Percentiles rank a stretch among this genome's conserved stretches.
These are phyloP conservation scores for Gisinianus flammeolus DNA, from an alignment of 2,888 invertebrate genomes.

Conservation along the genomic window DNA sequence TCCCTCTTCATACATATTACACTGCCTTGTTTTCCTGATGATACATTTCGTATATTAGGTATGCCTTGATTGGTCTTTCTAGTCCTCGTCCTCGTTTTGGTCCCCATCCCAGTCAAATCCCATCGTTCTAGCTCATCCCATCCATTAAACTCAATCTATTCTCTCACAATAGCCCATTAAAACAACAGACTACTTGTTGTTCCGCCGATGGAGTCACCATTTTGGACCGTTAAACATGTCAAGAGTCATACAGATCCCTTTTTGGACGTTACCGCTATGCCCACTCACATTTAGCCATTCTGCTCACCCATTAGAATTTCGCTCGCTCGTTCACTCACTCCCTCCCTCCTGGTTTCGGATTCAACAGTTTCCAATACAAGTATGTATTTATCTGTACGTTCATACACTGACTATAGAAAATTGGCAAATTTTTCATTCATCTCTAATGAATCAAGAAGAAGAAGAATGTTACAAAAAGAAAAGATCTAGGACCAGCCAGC, in stretches of 20 bases:
- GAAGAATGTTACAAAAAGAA: too few species aligned
- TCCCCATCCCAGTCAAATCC: slow-evolving; percentile 1
- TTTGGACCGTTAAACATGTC: background rate
- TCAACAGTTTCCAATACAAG: too few species aligned
- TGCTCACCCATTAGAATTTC: background rate
- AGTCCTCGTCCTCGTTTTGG: background rate
- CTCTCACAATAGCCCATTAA: slow-evolving; percentile 20
- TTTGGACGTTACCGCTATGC: too few species aligned
- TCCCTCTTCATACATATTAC: background rate
- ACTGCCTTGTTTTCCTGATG: background rate
- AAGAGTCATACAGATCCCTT: too few species aligned
- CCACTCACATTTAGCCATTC: background rate
- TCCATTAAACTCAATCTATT: slow-evolving; percentile 34
- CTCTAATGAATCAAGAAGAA: too few species aligned
- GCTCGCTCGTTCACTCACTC: too few species aligned
- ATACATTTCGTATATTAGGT: background rate
- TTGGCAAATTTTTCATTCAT: too few species aligned
- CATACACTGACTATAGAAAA: too few species aligned
- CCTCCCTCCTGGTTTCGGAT: too few species aligned
- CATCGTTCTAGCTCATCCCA: slow-evolving; percentile 17
- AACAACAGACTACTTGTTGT: slow-evolving; percentile 37
- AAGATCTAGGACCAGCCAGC: too few species aligned
- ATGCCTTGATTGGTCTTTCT: background rate
- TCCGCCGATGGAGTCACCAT: slow-evolving; percentile 1
- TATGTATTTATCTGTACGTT: too few species aligned